These are phyloP conservation scores for Centropristis striata DNA, from an alignment of 2,113 vertebrate species.

Conservation along the genomic window DNA sequence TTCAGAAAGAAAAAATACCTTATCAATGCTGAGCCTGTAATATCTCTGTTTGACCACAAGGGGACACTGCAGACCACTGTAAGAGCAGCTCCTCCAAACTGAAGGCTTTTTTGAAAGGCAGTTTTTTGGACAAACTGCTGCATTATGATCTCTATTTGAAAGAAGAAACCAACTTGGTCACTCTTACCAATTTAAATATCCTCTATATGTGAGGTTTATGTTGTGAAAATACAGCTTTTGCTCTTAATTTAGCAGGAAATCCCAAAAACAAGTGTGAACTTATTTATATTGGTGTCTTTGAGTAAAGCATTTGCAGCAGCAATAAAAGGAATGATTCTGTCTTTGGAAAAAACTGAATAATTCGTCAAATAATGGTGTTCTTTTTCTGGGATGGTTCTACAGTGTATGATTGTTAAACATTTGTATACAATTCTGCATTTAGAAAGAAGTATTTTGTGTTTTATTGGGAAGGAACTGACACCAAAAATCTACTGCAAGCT, in stretches of 20 bases:
- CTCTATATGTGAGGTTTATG: background rate
- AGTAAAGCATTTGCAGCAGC: background rate
- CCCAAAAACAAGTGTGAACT: background rate
- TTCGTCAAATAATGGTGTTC: no score
- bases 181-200: background rate
- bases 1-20: background rate
- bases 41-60: background rate
- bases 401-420: background rate
- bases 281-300: background rate
- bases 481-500: background rate
- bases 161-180: background rate
- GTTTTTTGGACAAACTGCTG: background rate
- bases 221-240: background rate
- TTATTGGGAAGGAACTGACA: background rate
- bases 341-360: no score
- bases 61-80: conserved; percentile 22
- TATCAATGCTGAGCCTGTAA: background rate
- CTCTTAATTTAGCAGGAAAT: background rate
- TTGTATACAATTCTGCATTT: background rate
- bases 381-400: background rate
- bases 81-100: background rate
- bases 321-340: background rate
- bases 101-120: no score
- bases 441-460: background rate
- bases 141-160: conserved; percentile 19